phyloP scores from a whole-genome alignment of 1,140 invertebrate genomes.

The Microvelia longipes region DNA sequence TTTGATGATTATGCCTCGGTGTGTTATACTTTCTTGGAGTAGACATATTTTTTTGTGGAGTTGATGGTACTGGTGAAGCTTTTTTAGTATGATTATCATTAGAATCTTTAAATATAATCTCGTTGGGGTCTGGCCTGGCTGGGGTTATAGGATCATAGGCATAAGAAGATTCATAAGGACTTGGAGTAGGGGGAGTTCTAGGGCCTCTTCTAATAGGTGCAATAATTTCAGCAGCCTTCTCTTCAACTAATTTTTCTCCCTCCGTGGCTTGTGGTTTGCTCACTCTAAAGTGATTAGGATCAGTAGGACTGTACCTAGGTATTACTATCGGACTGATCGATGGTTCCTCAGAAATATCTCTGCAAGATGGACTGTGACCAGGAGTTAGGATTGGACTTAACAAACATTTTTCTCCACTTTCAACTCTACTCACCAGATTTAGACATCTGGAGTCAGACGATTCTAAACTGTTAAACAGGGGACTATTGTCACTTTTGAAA shows the following conservation, averaged over 20 bases:
- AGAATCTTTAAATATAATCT: not conserved
- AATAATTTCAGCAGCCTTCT: not conserved
- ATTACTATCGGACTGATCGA: not conserved
- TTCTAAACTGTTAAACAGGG: not conserved
- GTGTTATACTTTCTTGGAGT: no score
- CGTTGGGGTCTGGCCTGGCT: not conserved
- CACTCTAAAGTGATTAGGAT: not conserved
- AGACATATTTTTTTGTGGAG: no score
- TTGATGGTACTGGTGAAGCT: not conserved
- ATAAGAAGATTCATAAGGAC: no score
- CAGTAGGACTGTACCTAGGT: not conserved
- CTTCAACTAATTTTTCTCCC: not conserved
- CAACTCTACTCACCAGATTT: not conserved
- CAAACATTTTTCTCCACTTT: not conserved
- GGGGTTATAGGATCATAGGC: not conserved
- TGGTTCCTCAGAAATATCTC: not conserved
- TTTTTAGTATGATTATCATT: not conserved
- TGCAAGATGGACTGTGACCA: not conserved
- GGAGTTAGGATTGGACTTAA: not conserved
- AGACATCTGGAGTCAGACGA: not conserved
- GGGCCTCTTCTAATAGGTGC: not conserved
- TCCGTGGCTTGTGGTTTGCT: not conserved
- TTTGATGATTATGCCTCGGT: not conserved
- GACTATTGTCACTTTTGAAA: not conserved
- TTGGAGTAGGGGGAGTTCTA: not conserved